These are phyloP conservation scores for Palythoa heliodiscus DNA, from an alignment of 92 coral and sea anemone species.

Conservation along the genomic window DNA sequence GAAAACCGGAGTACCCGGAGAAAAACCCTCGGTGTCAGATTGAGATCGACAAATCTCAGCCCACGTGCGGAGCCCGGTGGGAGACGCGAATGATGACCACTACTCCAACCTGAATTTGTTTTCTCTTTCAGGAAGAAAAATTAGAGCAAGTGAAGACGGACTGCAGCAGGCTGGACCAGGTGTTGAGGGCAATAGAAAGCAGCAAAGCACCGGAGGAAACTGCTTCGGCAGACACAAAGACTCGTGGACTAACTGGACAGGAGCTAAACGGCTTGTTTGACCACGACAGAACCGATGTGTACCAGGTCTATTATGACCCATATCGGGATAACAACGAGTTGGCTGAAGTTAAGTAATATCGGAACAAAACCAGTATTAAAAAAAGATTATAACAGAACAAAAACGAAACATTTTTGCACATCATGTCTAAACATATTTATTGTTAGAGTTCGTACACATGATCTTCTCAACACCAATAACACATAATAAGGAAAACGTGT, in stretches of 20 bases:
- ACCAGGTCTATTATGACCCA: neutral
- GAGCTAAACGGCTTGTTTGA: neutral
- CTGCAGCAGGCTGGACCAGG: conserved; percentile 35
- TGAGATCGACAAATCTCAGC: too few species aligned
- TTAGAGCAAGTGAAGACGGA: conserved; percentile 27
- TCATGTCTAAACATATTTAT: too few species aligned
- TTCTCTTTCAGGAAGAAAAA: conserved; percentile 20
- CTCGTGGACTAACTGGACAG: neutral
- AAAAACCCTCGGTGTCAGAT: too few species aligned
- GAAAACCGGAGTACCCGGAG: too few species aligned
- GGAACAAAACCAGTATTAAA: too few species aligned
- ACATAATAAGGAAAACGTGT: too few species aligned
- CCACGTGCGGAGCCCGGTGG: too few species aligned
- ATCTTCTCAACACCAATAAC: too few species aligned
- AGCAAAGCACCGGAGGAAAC: neutral
- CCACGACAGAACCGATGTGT: neutral
- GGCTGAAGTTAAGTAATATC: neutral
- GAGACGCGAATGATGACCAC: too few species aligned
- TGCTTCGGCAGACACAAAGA: neutral
- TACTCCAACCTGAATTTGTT: neutral
- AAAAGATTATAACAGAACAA: too few species aligned
- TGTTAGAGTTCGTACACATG: too few species aligned
- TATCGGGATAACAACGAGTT: neutral
- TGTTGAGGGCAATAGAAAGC: conserved; percentile 21
- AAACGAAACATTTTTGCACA: too few species aligned